A percentile compares a stretch with the other conserved stretches of the same genome.
Evolutionary conservation across 2,113 vertebrate genomes (phyloP).

Genomic region (Chlorocebus sabaeus): DNA sequence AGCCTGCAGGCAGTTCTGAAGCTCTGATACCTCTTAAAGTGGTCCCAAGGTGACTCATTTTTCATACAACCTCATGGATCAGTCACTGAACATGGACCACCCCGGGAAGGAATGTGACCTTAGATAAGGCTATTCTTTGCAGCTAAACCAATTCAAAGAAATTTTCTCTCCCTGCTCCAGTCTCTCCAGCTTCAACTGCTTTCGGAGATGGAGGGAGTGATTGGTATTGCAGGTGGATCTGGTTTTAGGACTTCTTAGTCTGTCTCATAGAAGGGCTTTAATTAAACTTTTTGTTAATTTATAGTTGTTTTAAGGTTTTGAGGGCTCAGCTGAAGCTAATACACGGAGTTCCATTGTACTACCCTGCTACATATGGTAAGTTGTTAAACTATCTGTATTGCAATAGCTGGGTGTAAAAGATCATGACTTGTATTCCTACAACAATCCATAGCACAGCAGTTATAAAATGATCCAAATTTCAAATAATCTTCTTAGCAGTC

Average conservation of each 20-base stretch:
- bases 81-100: not conserved
- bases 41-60: accelerated
- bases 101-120: not conserved
- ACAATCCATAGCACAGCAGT: not conserved
- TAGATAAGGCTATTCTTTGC: not conserved
- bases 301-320: not conserved
- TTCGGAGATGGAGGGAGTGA: not conserved
- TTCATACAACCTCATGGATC: not conserved
- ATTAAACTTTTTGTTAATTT: not conserved
- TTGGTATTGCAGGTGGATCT: not conserved
- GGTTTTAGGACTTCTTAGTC: not conserved
- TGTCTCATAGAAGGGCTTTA: not conserved
- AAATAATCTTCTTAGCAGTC: not conserved
- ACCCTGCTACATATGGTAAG: not conserved
- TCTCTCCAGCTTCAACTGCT: not conserved
- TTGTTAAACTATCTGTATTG: not conserved
- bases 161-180: not conserved
- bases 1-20: not conserved
- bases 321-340: not conserved
- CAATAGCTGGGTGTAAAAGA: not conserved
- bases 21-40: not conserved
- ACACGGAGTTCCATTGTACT: not conserved
- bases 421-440: not conserved
- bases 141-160: not conserved
- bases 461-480: not conserved